Evolutionary conservation across 2,113 vertebrate genomes (phyloP).

Genomic region (Emydura subglobosa): DNA sequence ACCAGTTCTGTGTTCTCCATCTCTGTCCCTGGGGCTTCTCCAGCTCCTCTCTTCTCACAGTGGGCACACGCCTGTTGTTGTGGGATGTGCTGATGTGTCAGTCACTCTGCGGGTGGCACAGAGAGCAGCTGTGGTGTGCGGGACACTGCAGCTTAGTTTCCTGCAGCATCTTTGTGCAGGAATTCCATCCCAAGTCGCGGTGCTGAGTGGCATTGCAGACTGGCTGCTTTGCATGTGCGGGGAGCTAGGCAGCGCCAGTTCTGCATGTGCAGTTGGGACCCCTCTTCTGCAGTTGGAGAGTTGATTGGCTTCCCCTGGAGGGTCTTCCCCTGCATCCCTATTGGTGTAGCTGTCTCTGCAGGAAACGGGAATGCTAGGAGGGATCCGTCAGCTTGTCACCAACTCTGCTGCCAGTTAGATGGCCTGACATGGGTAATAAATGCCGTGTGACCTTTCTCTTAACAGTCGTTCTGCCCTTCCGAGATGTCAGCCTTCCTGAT

Average conservation of each 20-base stretch:
- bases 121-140: not conserved
- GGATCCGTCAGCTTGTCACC: too few species aligned
- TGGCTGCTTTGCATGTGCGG: not conserved
- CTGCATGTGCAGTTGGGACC: not conserved
- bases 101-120: accelerated
- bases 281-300: not conserved
- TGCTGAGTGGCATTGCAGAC: not conserved
- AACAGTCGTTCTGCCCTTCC: not conserved
- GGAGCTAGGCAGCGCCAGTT: not conserved
- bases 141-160: accelerated
- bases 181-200: not conserved
- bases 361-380: too few species aligned
- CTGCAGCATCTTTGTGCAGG: accelerated
- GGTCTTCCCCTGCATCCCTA: too few species aligned
- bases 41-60: not conserved
- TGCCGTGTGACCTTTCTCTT: not conserved
- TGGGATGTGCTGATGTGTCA: not conserved
- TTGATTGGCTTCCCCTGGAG: not conserved
- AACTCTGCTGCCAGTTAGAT: too few species aligned
- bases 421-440: not conserved
- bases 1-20: not conserved
- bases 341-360: too few species aligned
- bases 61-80: not conserved
- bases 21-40: not conserved
- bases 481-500: not conserved